Evolutionary conservation across 2,797 vertebrate genomes (phyloP).

Genomic region (Alosa sapidissima): DNA sequence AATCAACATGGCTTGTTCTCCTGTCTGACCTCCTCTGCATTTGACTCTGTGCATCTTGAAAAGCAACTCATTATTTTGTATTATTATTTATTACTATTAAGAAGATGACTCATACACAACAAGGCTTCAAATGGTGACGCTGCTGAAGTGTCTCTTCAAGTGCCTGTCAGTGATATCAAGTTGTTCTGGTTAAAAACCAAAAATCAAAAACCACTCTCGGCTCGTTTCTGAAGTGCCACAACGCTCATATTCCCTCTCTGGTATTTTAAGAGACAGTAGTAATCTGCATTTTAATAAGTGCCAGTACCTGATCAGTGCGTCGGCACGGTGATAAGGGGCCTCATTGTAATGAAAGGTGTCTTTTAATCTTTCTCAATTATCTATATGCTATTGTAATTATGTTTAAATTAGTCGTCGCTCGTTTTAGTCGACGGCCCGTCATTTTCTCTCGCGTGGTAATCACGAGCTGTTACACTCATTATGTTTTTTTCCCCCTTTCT

Average conservation of each 20-base stretch:
- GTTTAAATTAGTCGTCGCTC: conserved; percentile 2
- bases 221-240: background rate
- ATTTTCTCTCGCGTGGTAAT: background rate
- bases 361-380: conserved; percentile 13
- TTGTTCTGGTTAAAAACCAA: background rate
- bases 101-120: background rate
- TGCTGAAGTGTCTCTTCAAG: background rate
- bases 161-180: conserved; percentile 1
- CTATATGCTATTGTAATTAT: conserved; percentile 19
- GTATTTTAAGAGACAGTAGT: background rate
- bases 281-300: conserved; percentile 24
- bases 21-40: background rate
- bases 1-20: background rate
- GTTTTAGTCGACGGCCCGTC: background rate
- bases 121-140: background rate
- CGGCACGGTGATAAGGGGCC: background rate
- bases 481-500: background rate
- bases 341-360: conserved; percentile 15
- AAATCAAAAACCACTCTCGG: background rate
- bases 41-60: background rate
- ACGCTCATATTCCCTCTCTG: background rate
- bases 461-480: background rate
- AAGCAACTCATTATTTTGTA: background rate
- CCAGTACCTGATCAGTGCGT: background rate
- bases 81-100: background rate